A percentile compares a stretch with the other conserved stretches of the same genome.
Evolutionary conservation across 2,797 vertebrate species (phyloP).

Genomic region (Phataginus tricuspis): DNA sequence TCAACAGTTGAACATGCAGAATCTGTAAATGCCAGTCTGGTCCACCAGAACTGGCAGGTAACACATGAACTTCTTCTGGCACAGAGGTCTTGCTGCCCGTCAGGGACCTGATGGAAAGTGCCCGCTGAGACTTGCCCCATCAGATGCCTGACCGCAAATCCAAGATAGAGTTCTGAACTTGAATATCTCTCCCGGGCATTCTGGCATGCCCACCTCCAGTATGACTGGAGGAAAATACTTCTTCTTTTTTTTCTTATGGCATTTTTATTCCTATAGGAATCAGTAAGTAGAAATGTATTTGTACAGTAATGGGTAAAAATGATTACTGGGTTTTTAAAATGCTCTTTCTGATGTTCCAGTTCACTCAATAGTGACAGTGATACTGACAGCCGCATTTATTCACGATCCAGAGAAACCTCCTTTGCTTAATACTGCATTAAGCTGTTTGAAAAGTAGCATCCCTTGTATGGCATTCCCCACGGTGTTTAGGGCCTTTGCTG

Average conservation of each 20-base stretch:
- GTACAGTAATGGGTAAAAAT: constrained; percentile 71
- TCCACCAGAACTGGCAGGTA: neutral
- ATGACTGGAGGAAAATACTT: constrained; percentile 37
- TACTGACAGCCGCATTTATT: constrained; percentile 69
- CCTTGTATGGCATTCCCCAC: neutral
- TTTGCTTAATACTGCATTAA: constrained; percentile 65
- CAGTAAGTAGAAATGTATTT: constrained; percentile 68
- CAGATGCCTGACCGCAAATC: neutral
- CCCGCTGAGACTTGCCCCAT: neutral
- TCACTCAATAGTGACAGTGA: constrained; percentile 65
- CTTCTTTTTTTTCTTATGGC: neutral
- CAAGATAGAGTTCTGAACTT: constrained; percentile 13
- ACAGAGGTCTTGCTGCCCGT: neutral
- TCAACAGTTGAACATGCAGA: constrained; percentile 66
- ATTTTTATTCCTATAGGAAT: constrained; percentile 64
- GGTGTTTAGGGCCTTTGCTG: neutral
- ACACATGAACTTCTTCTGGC: neutral
- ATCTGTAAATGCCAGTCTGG: neutral
- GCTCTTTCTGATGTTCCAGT: constrained; percentile 66
- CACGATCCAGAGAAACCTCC: constrained; percentile 50
- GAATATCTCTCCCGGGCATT: neutral
- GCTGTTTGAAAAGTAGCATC: constrained; percentile 53
- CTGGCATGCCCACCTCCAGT: neutral
- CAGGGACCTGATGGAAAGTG: neutral
- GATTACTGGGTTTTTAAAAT: constrained; percentile 69